Conservation (phyloP, 2,113 vertebrate genomes). For the Tapirus terrestris region DNA sequence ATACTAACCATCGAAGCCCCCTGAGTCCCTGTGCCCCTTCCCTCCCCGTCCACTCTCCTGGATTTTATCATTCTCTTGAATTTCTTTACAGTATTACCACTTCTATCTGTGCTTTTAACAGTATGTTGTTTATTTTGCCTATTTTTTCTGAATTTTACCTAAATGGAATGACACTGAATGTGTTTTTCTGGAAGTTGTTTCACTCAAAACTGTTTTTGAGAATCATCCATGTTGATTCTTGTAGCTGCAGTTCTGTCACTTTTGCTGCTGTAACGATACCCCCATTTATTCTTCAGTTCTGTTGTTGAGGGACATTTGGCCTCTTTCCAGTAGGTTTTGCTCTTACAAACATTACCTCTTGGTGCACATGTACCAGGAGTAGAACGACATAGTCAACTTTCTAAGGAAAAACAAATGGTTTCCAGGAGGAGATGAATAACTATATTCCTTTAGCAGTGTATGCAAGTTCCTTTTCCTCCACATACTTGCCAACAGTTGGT, state of each 20-base stretch:
- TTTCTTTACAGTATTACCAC: background rate
- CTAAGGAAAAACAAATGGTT: background rate
- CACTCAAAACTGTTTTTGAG: background rate
- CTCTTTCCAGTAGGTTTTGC: background rate
- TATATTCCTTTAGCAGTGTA: background rate
- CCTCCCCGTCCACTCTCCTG: background rate
- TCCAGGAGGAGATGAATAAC: background rate
- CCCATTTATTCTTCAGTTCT: background rate
- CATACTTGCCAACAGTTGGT: background rate
- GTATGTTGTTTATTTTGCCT: background rate
- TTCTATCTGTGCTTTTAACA: background rate
- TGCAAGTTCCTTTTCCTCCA: background rate
- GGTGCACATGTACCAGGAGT: background rate
- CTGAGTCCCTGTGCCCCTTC: background rate
- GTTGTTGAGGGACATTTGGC: background rate
- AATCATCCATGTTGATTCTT: background rate
- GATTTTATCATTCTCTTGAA: background rate
- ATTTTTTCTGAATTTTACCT: background rate
- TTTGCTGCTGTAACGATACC: background rate
- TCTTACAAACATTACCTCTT: background rate
- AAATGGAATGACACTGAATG: background rate
- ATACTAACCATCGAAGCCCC: background rate
- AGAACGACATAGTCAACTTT: background rate
- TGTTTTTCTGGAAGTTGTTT: background rate
- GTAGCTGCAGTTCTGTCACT: background rate